phyloP scores from a whole-genome alignment of 92 coral and sea anemone species.

The Epizoanthus scotinus region DNA sequence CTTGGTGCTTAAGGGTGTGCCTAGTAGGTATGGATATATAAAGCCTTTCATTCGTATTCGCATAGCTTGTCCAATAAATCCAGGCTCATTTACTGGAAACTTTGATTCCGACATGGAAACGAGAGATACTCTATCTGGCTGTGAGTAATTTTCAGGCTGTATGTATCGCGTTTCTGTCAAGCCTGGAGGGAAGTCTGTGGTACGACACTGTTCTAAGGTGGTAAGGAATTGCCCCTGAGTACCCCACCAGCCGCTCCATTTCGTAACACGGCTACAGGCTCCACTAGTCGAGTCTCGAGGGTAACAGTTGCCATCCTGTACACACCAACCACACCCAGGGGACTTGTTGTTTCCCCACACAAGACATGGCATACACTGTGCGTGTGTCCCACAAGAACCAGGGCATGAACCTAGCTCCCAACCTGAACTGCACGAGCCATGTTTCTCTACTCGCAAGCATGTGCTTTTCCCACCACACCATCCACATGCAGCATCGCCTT shows the following conservation, averaged over 20 bases:
- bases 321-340: constrained; percentile 92
- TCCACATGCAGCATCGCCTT: constrained; percentile 81
- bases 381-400: constrained; percentile 62
- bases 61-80: not conserved
- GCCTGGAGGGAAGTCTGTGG: constrained; percentile 82
- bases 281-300: constrained; percentile 62
- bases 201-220: constrained; percentile 66
- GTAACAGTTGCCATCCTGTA: constrained; percentile 94
- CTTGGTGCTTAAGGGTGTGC: constrained; percentile 17
- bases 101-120: constrained; percentile 29
- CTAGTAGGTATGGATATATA: constrained; percentile 71
- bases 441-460: constrained; percentile 54
- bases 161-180: constrained; percentile 47
- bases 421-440: constrained; percentile 43
- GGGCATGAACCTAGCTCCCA: constrained; percentile 48
- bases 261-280: constrained; percentile 58
- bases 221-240: constrained; percentile 64
- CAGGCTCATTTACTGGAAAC: constrained; percentile 8
- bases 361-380: constrained; percentile 75
- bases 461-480: constrained; percentile 55
- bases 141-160: constrained; percentile 7
- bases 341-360: constrained; percentile 57
- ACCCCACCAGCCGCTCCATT: constrained; percentile 94
- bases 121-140: constrained; percentile 66
- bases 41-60: constrained; percentile 58